Base-by-base conservation (phyloP, 2,797 vertebrate genomes). In the Onychomys arenicola region DNA sequence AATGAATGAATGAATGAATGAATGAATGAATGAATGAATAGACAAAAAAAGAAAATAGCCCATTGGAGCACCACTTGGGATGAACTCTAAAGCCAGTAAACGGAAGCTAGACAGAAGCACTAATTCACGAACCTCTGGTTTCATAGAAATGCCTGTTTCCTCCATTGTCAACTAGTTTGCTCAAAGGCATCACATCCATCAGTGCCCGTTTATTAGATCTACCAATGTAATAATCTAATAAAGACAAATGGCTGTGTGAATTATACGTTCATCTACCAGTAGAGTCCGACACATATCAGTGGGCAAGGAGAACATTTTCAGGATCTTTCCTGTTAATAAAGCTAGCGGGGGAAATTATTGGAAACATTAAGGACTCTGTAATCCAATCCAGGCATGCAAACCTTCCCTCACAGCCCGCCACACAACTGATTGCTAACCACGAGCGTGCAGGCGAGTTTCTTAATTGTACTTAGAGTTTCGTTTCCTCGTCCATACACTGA, bases 241-340 rank as follows among this genome's bases (percentile, higher is more conserved):
- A 19, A 85, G 65, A 88, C 23, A 23, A 88, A 37, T 1, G 89
- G 80, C 37, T 87, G 43, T 43, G n/a, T 46, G 13, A 61, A 90
- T 80, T 32, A 67, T 17, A 61, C 27, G 59, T 43, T 89, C 17
- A 49, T 67, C 65, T 52, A 5, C 67, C 67, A 40, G 63, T 59
- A 82, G 81, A 91, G 29, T 59, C 63, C 85, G 84, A 83, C 90
- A 59, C 27, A 69, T 55, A 88, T 7, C 46, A 3, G 84, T 19
- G 29, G 69, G 46, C 13, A 10, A 57, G 29, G 6, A 40, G 43
- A 46, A 6, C 69, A 67, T 84, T 76, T 63, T 57, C 77, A 81
- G 69, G 67, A 46, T 69, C 57, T 83, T 90, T 77, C 86, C 69
- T 94, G 40, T 93, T 96, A 91, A 55, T 32, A 89, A 96, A 80